Evolutionary conservation across 2,113 vertebrate genomes (phyloP).

Genomic region (Catharus bicknelli): DNA sequence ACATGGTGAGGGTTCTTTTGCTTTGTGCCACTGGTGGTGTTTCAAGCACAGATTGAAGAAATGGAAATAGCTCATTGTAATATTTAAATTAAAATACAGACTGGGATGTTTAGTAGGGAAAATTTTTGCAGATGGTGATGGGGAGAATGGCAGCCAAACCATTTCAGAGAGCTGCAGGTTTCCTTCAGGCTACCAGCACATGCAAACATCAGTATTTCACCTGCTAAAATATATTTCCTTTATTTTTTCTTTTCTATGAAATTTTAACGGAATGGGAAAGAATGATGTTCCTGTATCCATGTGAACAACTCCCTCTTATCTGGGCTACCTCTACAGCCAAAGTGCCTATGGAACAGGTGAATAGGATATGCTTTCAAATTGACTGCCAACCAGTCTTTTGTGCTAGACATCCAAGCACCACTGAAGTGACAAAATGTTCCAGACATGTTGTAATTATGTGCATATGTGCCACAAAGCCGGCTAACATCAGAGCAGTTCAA

Average conservation of each 20-base stretch:
- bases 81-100: neutral
- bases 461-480: neutral
- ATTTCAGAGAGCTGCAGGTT: neutral
- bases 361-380: neutral
- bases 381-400: conserved; percentile 7
- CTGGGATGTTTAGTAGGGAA: neutral
- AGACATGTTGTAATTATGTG: neutral
- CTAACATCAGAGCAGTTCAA: conserved; percentile 5
- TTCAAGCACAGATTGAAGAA: neutral
- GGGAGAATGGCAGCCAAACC: neutral
- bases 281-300: neutral
- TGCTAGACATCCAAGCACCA: neutral
- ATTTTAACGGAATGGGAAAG: neutral
- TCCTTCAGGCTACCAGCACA: neutral
- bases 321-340: neutral
- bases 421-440: conserved; percentile 10
- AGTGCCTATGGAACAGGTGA: neutral
- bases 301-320: neutral
- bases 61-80: neutral
- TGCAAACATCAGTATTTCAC: neutral
- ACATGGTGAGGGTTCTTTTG: neutral
- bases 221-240: neutral
- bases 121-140: neutral
- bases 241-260: neutral
- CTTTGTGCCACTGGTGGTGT: neutral